phyloP scores from a whole-genome alignment of 2,888 invertebrate genomes.

The Melinopterus prodromus region DNA sequence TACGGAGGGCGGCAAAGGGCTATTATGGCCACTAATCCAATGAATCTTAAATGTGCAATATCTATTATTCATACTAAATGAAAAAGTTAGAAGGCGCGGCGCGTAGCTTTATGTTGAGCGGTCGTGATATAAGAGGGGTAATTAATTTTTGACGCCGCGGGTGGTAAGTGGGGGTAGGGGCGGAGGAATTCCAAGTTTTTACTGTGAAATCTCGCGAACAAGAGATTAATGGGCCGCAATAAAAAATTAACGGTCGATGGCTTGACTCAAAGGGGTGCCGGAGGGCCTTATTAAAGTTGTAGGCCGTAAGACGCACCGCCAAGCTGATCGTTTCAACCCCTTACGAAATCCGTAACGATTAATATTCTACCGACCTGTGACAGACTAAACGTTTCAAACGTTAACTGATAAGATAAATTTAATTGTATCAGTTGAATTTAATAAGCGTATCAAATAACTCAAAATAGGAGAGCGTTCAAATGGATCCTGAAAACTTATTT shows the following conservation, averaged over 20 bases:
- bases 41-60: conserved; percentile 4
- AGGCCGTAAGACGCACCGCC: not conserved
- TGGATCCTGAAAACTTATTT: too few relatives aligned
- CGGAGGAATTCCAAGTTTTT: not conserved
- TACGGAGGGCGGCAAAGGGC: not conserved
- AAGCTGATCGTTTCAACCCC: not conserved
- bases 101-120: not conserved
- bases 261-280: not conserved
- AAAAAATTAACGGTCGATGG: not conserved
- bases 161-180: not conserved
- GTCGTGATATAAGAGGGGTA: not conserved
- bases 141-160: not conserved
- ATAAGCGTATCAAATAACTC: too few relatives aligned
- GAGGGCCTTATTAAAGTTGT: not conserved
- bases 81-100: not conserved
- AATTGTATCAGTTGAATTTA: too few relatives aligned
- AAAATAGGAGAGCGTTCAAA: too few relatives aligned
- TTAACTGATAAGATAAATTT: too few relatives aligned
- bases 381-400: not conserved
- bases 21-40: not conserved
- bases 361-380: not conserved
- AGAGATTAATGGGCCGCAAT: not conserved
- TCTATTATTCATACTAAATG: not conserved
- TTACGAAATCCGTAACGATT: not conserved
- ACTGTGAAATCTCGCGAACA: not conserved